Percentiles rank a stretch among this genome's conserved stretches.
Evolutionary conservation across 2,888 invertebrate genomes (phyloP).

Genomic region (Aphidius colemani): DNA sequence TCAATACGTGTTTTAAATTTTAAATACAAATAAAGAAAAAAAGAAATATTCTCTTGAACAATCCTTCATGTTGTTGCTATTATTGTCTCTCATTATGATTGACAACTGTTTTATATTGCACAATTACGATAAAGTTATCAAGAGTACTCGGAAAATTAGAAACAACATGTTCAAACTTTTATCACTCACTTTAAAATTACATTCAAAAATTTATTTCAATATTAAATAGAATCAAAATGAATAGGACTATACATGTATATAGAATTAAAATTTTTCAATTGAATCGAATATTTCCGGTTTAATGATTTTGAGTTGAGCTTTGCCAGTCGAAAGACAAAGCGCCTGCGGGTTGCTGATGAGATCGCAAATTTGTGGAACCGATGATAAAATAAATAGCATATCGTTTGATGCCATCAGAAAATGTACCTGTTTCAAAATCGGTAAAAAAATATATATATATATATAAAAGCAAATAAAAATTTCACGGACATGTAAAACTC

Average conservation of each 20-base stretch:
- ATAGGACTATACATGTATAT: no score
- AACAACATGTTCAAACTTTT: neutral
- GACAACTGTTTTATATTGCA: slow-evolving; percentile 34
- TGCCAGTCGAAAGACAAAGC: slow-evolving; percentile 49
- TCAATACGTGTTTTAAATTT: slow-evolving; percentile 52
- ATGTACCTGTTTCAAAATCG: slow-evolving; percentile 21
- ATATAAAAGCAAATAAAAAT: neutral
- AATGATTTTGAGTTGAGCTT: slow-evolving; percentile 46
- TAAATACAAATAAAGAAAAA: slow-evolving; percentile 31
- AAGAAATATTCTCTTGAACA: slow-evolving; percentile 14
- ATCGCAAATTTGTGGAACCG: slow-evolving; percentile 55
- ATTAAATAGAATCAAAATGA: no score
- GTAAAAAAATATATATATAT: neutral
- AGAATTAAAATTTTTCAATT: no score
- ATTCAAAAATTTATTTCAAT: no score
- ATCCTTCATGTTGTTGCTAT: slow-evolving; percentile 21
- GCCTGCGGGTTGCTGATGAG: slow-evolving; percentile 50
- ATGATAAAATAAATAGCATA: slow-evolving; percentile 56
- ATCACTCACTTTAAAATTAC: no score
- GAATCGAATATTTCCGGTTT: slow-evolving; percentile 37
- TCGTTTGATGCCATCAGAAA: slow-evolving; percentile 52
- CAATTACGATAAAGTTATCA: slow-evolving; percentile 25
- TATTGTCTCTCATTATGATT: slow-evolving; percentile 24
- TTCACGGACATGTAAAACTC: neutral
- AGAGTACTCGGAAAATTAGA: slow-evolving; percentile 20